Conservation (phyloP, 2,113 vertebrate genomes). For the Nyctereutes procyonoides region DNA sequence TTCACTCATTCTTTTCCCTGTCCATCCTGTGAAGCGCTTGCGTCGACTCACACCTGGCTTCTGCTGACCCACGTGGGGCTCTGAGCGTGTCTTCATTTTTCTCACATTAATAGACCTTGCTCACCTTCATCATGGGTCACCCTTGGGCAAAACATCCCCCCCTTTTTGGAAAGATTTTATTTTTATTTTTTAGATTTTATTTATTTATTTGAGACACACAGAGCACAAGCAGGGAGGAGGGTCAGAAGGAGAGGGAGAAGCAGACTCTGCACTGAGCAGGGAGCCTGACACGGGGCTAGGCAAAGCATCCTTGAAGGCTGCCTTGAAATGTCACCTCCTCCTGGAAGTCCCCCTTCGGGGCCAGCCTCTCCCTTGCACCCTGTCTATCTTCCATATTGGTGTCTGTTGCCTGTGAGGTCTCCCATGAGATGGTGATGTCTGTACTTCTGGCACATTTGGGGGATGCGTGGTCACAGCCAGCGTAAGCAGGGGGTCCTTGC, state of each 20-base stretch:
- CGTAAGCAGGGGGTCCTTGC: neutral
- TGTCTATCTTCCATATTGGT: neutral
- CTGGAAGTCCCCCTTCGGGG: neutral
- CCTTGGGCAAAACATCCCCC: neutral
- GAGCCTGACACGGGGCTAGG: neutral
- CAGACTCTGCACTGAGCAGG: too few relatives aligned
- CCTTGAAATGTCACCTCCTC: neutral
- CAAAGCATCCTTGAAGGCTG: neutral
- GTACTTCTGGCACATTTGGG: neutral
- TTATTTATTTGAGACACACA: too few relatives aligned
- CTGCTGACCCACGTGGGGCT: neutral
- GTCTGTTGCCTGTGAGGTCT: neutral
- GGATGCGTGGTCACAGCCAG: neutral
- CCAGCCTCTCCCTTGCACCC: neutral
- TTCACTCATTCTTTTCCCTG: neutral
- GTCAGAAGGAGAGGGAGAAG: too few relatives aligned
- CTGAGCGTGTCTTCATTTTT: neutral
- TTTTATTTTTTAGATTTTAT: too few relatives aligned
- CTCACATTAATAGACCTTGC: neutral
- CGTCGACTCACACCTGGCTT: neutral
- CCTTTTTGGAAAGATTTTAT: too few relatives aligned
- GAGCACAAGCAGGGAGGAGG: too few relatives aligned
- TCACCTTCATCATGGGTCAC: neutral
- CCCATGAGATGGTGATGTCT: neutral
- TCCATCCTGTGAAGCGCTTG: neutral